Conservation (phyloP, 2,888 invertebrate species). For the Blomia tropicalis region DNA sequence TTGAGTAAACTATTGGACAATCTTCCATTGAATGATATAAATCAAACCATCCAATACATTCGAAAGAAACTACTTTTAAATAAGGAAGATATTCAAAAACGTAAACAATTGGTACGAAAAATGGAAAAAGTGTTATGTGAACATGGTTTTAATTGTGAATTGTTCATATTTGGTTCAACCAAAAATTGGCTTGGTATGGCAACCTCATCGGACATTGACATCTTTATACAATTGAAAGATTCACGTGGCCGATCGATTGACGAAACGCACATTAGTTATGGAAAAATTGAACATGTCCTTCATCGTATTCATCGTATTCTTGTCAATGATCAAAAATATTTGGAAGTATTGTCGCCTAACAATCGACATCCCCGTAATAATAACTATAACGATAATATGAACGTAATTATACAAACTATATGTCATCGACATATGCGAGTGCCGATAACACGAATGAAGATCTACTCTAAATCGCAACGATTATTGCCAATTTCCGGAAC, state of each 20-base stretch:
- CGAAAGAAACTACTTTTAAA: not conserved
- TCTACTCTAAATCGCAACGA: not conserved
- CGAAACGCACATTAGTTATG: constrained; percentile 1
- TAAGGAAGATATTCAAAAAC: not conserved
- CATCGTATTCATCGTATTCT: not conserved
- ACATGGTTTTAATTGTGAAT: not conserved
- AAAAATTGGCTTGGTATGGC: not conserved
- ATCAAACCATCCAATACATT: not conserved
- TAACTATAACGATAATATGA: too few species aligned
- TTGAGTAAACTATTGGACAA: not conserved
- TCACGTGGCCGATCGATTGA: not conserved
- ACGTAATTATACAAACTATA: not conserved
- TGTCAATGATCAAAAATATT: not conserved
- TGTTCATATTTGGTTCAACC: constrained; percentile 15
- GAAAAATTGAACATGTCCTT: not conserved
- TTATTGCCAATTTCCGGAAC: not conserved
- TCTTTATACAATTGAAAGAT: constrained; percentile 8
- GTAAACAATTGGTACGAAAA: constrained; percentile 29
- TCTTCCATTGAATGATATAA: not conserved
- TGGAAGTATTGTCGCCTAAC: not conserved
- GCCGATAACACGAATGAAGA: not conserved
- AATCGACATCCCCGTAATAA: too few species aligned
- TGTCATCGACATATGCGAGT: constrained; percentile 13
- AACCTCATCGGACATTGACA: constrained; percentile 16
- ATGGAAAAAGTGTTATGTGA: constrained; percentile 3